Base-by-base conservation (phyloP, 2,888 invertebrate genomes). In the Drosophila neonasuta region DNA sequence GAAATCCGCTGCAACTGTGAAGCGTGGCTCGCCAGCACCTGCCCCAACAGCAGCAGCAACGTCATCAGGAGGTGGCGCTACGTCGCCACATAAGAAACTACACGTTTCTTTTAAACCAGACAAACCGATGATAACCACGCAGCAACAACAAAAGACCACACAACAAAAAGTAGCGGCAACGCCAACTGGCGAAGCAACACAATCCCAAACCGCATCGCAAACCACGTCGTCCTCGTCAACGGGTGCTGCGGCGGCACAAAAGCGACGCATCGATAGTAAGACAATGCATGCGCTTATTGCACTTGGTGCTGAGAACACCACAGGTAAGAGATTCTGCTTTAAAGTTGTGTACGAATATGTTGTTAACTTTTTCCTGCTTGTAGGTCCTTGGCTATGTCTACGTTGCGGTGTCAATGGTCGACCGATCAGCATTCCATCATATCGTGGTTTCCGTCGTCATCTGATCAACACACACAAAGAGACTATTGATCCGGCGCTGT, bases 391-490 rank as follows among this genome's bases (percentile, higher is more conserved):
- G 97, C 92, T 94, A 60, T 97, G 97, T 88, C 92, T 94, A 41
- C 93, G 95, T 69, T 97, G 97, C 91, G 94, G 94, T 34, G 93
- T 93, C 59, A 93, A 93, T 71, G 93, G 93, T 34, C 93, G 93
- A 74, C 94, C 93, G 50, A 90, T 95, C 49, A 94, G 94, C 84
- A 96, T 97, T 88, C 93, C 94, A 24, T 93, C 95, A 20, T 97
- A 97, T 86, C 95, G 94, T 77, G 93, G 94, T 77, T 97, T 95
- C 90, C 93, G 96, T 46, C 94, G 95, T 70, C 97, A 97, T 91
- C 93, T 97, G 90, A 94, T 95, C 9, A 95, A 96, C 74, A 93
- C 95, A 0, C 97, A 97, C 81, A 94, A 94, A 83, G 95, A 96
- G 83, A 94, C 94, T 74, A 95, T 96, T 67, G 94, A 96, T 88